A percentile compares a stretch with the other conserved stretches of the same genome.
Conservation (phyloP, 2,797 vertebrate genomes). For the Lagodon rhomboides region DNA sequence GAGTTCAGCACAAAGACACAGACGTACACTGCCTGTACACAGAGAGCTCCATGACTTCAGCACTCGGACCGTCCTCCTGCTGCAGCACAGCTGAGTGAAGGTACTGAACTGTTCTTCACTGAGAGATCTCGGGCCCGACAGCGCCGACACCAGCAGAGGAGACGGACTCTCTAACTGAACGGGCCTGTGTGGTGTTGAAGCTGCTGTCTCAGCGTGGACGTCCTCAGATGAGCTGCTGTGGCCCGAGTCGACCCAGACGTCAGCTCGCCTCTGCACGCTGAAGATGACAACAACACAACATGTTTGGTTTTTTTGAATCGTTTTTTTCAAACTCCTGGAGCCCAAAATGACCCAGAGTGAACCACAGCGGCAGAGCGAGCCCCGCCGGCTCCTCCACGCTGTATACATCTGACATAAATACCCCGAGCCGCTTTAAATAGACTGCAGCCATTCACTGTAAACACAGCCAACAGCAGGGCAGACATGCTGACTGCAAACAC, state of each 20-base stretch:
- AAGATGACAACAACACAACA: constrained; percentile 28
- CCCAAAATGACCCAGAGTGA: constrained; percentile 44
- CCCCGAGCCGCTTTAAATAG: constrained; percentile 66
- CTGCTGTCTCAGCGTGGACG: not conserved
- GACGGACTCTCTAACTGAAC: no score
- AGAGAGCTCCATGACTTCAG: no score
- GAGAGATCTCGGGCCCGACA: no score
- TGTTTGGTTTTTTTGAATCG: not conserved
- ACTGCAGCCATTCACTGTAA: constrained; percentile 55
- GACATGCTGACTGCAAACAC: constrained; percentile 33
- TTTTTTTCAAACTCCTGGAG: constrained; percentile 29
- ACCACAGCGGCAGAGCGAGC: constrained; percentile 51
- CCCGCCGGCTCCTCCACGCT: constrained; percentile 61
- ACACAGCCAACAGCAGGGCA: constrained; percentile 54
- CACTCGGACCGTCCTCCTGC: no score
- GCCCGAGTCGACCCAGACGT: constrained; percentile 35
- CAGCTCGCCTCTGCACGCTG: not conserved
- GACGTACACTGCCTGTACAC: no score
- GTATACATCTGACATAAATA: constrained; percentile 72
- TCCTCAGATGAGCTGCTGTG: not conserved
- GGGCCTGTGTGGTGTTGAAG: no score
- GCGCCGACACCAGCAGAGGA: no score
- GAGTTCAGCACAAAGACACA: no score
- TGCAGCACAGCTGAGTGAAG: no score
- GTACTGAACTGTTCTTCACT: no score